Conservation (phyloP, 2,888 invertebrate species). For the Drosophila formosana region DNA sequence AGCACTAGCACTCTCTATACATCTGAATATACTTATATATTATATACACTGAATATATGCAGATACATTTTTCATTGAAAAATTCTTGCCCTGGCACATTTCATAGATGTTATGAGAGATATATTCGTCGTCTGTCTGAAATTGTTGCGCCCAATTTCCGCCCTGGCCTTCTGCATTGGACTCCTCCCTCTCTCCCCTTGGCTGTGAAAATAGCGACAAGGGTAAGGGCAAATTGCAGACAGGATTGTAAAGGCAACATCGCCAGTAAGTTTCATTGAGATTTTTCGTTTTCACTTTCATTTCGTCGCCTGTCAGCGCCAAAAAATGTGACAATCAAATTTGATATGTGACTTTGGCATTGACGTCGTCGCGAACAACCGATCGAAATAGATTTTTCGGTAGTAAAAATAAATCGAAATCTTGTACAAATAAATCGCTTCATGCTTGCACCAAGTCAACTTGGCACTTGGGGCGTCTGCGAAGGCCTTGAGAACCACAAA, state of each 20-base stretch:
- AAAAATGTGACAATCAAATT: constrained; percentile 63
- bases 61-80: constrained; percentile 48
- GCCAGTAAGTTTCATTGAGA: constrained; percentile 57
- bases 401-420: constrained; percentile 52
- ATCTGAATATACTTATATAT: constrained; percentile 13
- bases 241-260: constrained; percentile 21
- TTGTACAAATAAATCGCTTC: constrained; percentile 42
- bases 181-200: background rate
- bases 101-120: constrained; percentile 28
- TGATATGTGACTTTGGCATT: constrained; percentile 74
- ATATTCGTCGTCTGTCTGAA: constrained; percentile 16
- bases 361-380: constrained; percentile 53
- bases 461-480: constrained; percentile 2
- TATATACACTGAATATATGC: constrained; percentile 14
- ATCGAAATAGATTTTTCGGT: constrained; percentile 63
- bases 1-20: constrained; percentile 26
- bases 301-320: constrained; percentile 34
- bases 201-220: constrained; percentile 40
- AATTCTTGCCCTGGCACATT: constrained; percentile 38
- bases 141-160: constrained; percentile 44
- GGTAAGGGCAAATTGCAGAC: constrained; percentile 57
- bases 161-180: constrained; percentile 31
- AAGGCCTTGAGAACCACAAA: constrained; percentile 29
- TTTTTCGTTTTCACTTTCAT: constrained; percentile 47
- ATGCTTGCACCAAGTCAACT: constrained; percentile 26